Conservation (phyloP, 2,797 vertebrate genomes). For the Betta splendens region DNA sequence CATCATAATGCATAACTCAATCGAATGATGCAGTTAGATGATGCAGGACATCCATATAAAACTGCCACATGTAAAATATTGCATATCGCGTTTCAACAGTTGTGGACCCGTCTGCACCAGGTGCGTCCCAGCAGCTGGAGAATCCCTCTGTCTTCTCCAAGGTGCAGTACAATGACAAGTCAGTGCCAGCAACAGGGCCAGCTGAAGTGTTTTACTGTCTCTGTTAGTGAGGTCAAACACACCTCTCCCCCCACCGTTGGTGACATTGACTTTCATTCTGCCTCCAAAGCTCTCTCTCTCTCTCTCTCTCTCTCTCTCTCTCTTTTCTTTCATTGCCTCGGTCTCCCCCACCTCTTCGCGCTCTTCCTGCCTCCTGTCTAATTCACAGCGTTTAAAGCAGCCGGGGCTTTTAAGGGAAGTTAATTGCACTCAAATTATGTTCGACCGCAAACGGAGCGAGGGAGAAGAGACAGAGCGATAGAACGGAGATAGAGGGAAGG, state of each 20-base stretch:
- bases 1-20: too few species aligned
- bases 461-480: slow-evolving; percentile 67
- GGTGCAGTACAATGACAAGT: slow-evolving; percentile 71
- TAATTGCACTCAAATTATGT: slow-evolving; percentile 90
- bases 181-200: slow-evolving; percentile 61
- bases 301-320: slow-evolving; percentile 13
- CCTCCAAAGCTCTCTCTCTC: slow-evolving; percentile 35
- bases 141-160: slow-evolving; percentile 53
- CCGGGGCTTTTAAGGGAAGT: slow-evolving; percentile 86
- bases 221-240: slow-evolving; percentile 78
- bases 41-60: too few species aligned
- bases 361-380: slow-evolving; percentile 68
- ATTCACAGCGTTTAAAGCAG: slow-evolving; percentile 83
- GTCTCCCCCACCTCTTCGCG: slow-evolving; percentile 44
- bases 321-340: slow-evolving; percentile 52
- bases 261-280: slow-evolving; percentile 77
- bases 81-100: neutral
- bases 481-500: slow-evolving; percentile 49
- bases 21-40: too few species aligned
- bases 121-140: slow-evolving; percentile 48
- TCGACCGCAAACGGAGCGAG: slow-evolving; percentile 81
- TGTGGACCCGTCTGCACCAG: slow-evolving; percentile 25
- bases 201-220: slow-evolving; percentile 77
- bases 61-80: too few species aligned
- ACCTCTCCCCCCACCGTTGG: slow-evolving; percentile 59